Conservation (phyloP, 1,140 invertebrate species). For the Drosophila nasuta region DNA sequence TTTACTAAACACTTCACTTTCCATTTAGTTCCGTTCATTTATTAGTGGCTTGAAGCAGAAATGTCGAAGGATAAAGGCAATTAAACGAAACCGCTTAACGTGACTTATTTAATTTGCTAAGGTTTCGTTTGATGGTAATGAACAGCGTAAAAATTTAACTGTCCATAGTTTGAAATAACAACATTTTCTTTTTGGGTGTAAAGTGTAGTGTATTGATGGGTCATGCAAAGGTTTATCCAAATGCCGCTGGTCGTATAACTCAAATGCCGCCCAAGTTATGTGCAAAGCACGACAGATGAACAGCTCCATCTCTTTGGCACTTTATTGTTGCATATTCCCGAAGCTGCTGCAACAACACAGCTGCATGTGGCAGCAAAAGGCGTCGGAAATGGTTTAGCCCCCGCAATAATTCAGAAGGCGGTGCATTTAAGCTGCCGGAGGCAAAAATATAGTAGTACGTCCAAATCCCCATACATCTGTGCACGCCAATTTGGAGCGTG, state of each 20-base stretch:
- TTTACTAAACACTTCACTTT: too few species aligned
- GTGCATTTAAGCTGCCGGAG: constrained; percentile 14
- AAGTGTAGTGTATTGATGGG: constrained; percentile 3
- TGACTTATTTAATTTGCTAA: not conserved
- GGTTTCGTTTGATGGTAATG: not conserved
- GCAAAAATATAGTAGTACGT: constrained; percentile 4
- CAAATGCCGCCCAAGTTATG: constrained; percentile 20
- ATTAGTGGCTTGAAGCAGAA: not conserved
- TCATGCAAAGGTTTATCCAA: not conserved
- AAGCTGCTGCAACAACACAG: constrained; percentile 64
- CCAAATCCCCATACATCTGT: constrained; percentile 6
- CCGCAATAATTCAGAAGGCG: constrained; percentile 52
- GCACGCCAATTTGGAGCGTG: constrained; percentile 9
- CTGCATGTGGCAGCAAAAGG: constrained; percentile 59
- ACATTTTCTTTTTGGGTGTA: not conserved
- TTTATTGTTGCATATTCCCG: constrained; percentile 39
- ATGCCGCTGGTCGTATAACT: not conserved
- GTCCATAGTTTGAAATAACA: too few species aligned
- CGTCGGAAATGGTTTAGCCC: constrained; percentile 71
- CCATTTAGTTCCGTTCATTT: not conserved
- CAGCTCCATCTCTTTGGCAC: constrained; percentile 33
- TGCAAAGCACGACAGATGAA: constrained; percentile 19
- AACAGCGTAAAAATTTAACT: not conserved
- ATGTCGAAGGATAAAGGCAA: not conserved
- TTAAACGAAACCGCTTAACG: not conserved